phyloP scores from a whole-genome alignment of 2,797 vertebrate species.

The Rhinella marina region DNA sequence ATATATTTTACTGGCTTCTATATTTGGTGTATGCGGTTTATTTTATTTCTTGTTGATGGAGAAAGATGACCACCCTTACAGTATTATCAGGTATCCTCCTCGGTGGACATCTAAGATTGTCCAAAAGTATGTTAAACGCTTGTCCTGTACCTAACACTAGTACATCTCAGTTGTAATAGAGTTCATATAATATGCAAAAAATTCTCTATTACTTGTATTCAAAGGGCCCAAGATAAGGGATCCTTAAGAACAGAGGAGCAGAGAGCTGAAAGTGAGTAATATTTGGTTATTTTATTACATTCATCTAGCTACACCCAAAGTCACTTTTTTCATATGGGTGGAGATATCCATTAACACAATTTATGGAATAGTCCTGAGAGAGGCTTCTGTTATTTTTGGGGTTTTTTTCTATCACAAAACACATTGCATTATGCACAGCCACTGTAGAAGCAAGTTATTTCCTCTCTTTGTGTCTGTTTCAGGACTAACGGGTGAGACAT shows the following conservation, averaged over 20 bases:
- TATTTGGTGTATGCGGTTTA: background rate
- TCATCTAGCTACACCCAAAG: slow-evolving; percentile 7
- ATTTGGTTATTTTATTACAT: slow-evolving; percentile 1
- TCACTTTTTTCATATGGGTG: background rate
- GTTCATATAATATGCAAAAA: too few relatives aligned
- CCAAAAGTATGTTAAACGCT: too few relatives aligned
- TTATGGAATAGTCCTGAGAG: background rate
- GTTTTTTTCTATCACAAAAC: slow-evolving; percentile 28
- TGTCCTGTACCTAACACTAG: too few relatives aligned
- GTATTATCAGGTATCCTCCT: background rate
- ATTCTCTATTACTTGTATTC: background rate
- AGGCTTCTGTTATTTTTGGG: slow-evolving; percentile 14
- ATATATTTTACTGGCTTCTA: background rate
- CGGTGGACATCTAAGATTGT: too few relatives aligned
- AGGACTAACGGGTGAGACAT: slow-evolving; percentile 34
- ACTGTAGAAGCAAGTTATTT: slow-evolving; percentile 23
- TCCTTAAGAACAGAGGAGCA: background rate
- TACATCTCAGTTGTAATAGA: too few relatives aligned
- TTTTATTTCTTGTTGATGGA: background rate
- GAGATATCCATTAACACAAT: background rate
- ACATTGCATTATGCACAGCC: slow-evolving; percentile 19
- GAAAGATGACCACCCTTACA: too few relatives aligned
- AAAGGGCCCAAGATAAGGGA: background rate
- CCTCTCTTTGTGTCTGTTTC: slow-evolving; percentile 31
- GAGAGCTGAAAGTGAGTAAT: slow-evolving; percentile 11